These are phyloP conservation scores for Thermophis baileyi DNA, from an alignment of 2,113 vertebrate species.

Conservation along the genomic window DNA sequence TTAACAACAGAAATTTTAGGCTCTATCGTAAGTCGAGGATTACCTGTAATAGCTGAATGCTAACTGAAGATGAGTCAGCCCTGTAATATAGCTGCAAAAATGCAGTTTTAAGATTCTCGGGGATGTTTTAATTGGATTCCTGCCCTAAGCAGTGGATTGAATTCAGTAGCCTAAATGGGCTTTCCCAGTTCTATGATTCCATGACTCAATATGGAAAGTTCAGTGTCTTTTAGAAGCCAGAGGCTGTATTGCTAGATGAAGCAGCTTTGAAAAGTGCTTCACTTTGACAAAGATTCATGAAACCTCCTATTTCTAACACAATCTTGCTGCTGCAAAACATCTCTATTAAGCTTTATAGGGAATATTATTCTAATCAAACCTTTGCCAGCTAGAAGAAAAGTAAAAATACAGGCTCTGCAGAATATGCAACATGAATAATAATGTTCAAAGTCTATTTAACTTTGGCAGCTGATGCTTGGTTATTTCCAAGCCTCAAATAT, in stretches of 20 bases:
- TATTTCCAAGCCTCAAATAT: not conserved
- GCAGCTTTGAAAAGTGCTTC: not conserved
- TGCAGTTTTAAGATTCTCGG: not conserved
- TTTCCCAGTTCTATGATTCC: not conserved
- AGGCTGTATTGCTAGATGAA: not conserved
- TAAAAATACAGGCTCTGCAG: not conserved
- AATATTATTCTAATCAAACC: not conserved
- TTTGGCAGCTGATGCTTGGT: accelerated
- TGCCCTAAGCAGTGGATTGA: not conserved
- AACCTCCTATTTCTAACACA: not conserved
- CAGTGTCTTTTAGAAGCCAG: not conserved
- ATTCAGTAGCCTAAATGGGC: not conserved
- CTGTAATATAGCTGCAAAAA: not conserved
- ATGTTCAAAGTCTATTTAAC: not conserved
- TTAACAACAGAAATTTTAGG: no score
- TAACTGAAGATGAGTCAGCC: not conserved
- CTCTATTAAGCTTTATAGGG: not conserved
- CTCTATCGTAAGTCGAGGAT: no score
- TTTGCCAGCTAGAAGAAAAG: not conserved
- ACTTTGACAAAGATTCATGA: not conserved
- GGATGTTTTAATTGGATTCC: not conserved
- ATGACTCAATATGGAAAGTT: not conserved
- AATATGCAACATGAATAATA: not conserved
- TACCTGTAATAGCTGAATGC: not conserved
- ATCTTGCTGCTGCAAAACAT: not conserved